Evolutionary conservation across 2,113 vertebrate genomes (phyloP), one percentile per base, ranked within the genome.

Genomic region (Oreotrochilus melanogaster): DNA sequence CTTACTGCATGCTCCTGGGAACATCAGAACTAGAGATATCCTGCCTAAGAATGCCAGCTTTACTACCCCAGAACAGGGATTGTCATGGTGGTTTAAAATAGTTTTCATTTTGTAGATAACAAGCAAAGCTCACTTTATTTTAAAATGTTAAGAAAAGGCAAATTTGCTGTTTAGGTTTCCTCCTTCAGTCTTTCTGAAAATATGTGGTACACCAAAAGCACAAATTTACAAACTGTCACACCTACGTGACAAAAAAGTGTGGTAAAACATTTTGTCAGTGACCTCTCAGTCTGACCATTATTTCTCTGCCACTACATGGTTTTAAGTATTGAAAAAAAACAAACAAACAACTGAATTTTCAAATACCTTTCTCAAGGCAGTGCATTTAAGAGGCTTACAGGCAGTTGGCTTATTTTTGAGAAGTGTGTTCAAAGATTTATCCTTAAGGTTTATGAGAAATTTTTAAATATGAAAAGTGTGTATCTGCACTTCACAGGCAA

Each of bases 161-260:
- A n/a, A 14, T 54, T 64, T 30, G 31, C 24, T 74, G 76, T 66
- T 54, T 47, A 45, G 12, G 13, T 27, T 70, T 92, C 35, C 31
- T 80, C 30, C 50, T 83, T 64, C 43, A 39, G 6, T 45, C 47
- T 75, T 70, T 60, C 78, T 67, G 53, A 89, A 71, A 88, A 22
- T 33, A 93, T 45, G 8, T 58, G 15, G 39, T 67, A 56, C 8
- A 14, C 27, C 47, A 62, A 42, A 82, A 79, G 22, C 8, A 48
- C 22, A 42, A 25, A 39, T 50, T 73, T 56, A 75, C 35, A 76
- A 42, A 35, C 0, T 76, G 25, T 47, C 39, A 50, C 18, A 86
- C 3, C 10, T 42, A 39, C 0, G 0, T 31, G 50, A 56, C 50
- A 57, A 45, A 45, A 62, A 23, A 3, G 10, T 4, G 10, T 10